Evolutionary conservation across 92 coral and sea anemone species (phyloP).

Genomic region (Scolanthus callimorphus): DNA sequence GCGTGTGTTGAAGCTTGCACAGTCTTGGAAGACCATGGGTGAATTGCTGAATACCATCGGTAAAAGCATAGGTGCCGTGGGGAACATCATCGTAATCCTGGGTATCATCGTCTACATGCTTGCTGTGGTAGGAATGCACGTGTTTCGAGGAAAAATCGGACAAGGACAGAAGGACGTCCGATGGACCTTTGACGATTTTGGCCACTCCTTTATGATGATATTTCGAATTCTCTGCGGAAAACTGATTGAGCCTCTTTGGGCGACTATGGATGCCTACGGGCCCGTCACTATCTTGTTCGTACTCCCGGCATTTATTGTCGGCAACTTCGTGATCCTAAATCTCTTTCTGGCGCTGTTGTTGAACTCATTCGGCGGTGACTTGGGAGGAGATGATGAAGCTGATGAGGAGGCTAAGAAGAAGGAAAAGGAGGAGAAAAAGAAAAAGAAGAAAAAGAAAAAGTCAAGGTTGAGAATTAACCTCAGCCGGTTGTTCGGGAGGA

Average conservation of each 20-base stretch:
- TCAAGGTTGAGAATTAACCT: conserved; percentile 12
- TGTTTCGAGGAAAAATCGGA: conserved; percentile 55
- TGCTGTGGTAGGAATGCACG: conserved; percentile 98
- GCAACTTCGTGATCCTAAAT: conserved; percentile 91
- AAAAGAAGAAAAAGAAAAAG: conserved; percentile 41
- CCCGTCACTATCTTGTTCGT: conserved; percentile 67
- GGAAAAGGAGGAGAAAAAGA: conserved; percentile 55
- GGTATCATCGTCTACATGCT: conserved; percentile 94
- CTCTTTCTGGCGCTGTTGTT: conserved; percentile 94
- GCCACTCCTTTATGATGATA: conserved; percentile 96
- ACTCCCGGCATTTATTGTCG: conserved; percentile 88
- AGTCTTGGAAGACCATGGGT: conserved; percentile 99
- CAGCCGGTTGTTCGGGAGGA: conserved; percentile 49
- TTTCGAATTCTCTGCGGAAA: conserved; percentile 96
- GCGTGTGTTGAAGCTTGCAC: conserved; percentile 93
- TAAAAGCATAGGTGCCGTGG: conserved; percentile 94
- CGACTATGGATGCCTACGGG: conserved; percentile 71
- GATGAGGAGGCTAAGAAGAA: conserved; percentile 71
- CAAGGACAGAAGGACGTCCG: conserved; percentile 30
- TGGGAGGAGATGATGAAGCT: conserved; percentile 72
- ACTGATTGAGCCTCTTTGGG: conserved; percentile 98
- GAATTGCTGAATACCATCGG: conserved; percentile 92
- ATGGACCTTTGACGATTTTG: conserved; percentile 92
- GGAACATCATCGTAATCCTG: conserved; percentile 92
- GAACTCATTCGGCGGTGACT: conserved; percentile 90